phyloP scores from a whole-genome alignment of 2,113 vertebrate species.

The Lepus timidus region DNA sequence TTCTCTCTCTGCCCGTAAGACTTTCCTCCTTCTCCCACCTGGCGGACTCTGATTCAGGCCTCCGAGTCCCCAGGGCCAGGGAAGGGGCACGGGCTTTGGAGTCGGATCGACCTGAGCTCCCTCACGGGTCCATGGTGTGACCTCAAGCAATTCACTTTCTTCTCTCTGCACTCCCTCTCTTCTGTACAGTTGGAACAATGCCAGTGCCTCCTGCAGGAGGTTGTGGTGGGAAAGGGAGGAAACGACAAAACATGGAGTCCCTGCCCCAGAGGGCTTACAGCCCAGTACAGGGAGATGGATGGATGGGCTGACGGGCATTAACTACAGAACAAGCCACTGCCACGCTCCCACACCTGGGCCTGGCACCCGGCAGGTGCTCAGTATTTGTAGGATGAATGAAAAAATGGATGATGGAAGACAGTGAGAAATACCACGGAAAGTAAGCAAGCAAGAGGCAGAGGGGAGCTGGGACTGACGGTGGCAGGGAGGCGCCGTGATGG shows the following conservation, averaged over 20 bases:
- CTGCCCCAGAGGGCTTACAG: neutral
- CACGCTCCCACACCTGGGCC: neutral
- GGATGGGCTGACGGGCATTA: neutral
- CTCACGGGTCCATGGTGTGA: neutral
- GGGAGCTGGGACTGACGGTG: neutral
- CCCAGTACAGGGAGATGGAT: neutral
- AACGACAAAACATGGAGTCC: neutral
- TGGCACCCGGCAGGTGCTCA: neutral
- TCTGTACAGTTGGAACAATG: neutral
- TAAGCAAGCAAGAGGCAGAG: neutral
- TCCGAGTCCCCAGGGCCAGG: neutral
- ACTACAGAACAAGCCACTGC: neutral
- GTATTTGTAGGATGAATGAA: neutral
- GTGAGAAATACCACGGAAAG: neutral
- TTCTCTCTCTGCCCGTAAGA: neutral
- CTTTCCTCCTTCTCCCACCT: neutral
- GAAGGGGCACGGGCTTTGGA: neutral
- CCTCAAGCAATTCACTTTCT: neutral
- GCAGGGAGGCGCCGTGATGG: neutral
- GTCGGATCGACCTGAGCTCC: neutral
- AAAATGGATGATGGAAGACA: neutral
- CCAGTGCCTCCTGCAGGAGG: neutral
- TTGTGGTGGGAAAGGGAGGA: neutral
- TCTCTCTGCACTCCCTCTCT: conserved; percentile 3
- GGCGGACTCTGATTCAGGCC: neutral